Evolutionary conservation across 2,888 invertebrate species (phyloP).

Genomic region (Amphipoea lucens): DNA sequence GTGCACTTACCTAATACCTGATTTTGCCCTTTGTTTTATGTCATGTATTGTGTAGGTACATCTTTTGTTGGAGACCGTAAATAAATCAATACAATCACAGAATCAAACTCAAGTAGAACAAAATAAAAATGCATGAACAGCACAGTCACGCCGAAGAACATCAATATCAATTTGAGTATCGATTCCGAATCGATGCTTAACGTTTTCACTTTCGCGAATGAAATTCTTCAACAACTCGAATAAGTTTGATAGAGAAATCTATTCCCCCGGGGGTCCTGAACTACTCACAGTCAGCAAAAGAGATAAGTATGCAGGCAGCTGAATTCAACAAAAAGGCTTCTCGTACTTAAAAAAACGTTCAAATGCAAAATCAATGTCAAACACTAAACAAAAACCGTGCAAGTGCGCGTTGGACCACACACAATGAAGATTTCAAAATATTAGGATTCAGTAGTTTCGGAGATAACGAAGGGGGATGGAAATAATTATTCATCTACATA

Average conservation of each 20-base stretch:
- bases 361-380: neutral
- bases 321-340: neutral
- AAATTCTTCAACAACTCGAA: constrained; percentile 17
- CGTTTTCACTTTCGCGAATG: constrained; percentile 36
- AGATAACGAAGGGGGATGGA: too few relatives aligned
- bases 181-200: constrained; percentile 18
- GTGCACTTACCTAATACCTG: too few relatives aligned
- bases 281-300: constrained; percentile 22
- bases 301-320: neutral
- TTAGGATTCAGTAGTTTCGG: neutral
- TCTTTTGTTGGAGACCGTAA: too few relatives aligned
- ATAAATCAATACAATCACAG: neutral
- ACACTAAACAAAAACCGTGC: too few relatives aligned
- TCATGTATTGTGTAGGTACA: too few relatives aligned
- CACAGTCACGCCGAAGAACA: neutral
- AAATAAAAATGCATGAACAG: neutral
- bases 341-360: neutral
- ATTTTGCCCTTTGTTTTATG: too few relatives aligned
- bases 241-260: constrained; percentile 16
- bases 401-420: too few relatives aligned
- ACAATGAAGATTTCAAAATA: neutral
- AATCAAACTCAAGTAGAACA: neutral
- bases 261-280: constrained; percentile 41
- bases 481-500: too few relatives aligned
- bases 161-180: constrained; percentile 25